Evolutionary conservation across 2,888 invertebrate species (phyloP).

Genomic region (Folsomia manolachei): DNA sequence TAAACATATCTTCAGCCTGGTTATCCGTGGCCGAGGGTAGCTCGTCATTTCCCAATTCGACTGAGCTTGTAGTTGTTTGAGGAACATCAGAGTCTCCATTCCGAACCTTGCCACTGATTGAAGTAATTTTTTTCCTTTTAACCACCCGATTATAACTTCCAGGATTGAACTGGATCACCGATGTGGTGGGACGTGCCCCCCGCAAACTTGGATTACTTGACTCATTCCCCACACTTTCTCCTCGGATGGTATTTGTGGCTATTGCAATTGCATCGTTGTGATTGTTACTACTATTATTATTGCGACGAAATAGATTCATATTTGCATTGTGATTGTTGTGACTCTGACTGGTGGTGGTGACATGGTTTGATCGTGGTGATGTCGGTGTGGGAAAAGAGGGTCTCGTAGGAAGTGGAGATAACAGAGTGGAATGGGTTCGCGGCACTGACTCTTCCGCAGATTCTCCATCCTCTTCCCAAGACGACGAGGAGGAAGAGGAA

Average conservation of each 20-base stretch:
- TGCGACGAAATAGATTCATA: neutral
- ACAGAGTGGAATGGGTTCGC: neutral
- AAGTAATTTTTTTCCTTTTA: slow-evolving; percentile 39
- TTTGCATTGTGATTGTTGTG: slow-evolving; percentile 5
- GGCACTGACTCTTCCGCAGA: neutral
- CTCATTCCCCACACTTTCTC: neutral
- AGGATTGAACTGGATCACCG: slow-evolving; percentile 43
- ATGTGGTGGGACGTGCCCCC: slow-evolving; percentile 36
- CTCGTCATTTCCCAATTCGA: slow-evolving; percentile 16
- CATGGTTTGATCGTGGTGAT: slow-evolving; percentile 16
- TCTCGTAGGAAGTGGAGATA: neutral
- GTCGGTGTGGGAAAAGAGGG: neutral
- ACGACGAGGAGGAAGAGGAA: no score
- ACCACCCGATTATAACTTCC: slow-evolving; percentile 42
- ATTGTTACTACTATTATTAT: slow-evolving; percentile 15
- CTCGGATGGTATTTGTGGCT: slow-evolving; percentile 22
- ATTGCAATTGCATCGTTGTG: slow-evolving; percentile 21
- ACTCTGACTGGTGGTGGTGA: slow-evolving; percentile 6
- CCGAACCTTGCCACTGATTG: slow-evolving; percentile 13
- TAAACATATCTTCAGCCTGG: neutral
- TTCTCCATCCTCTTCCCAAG: neutral
- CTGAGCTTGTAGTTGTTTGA: slow-evolving; percentile 18
- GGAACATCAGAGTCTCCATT: slow-evolving; percentile 10
- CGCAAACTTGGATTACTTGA: neutral
- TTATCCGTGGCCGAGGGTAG: neutral